Evolutionary conservation across 1,140 invertebrate species (phyloP).

Genomic region (Lepeophtheirus salmonis): DNA sequence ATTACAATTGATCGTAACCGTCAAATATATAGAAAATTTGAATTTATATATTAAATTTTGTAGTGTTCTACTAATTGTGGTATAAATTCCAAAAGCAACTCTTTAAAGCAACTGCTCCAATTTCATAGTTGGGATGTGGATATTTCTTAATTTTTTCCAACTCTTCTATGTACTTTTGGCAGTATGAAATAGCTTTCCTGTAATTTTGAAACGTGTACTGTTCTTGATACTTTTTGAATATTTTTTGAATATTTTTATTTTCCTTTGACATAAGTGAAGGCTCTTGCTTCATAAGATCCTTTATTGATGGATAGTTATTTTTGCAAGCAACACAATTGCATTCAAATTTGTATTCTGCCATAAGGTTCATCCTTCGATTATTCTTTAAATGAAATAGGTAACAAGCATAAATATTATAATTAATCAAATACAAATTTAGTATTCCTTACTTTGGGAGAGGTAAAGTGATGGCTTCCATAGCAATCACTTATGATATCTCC

Average conservation of each 20-base stretch:
- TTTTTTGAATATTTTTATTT: neutral
- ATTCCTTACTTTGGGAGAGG: no score
- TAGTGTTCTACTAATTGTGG: no score
- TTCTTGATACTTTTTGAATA: neutral
- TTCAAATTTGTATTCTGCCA: neutral
- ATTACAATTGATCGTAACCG: no score
- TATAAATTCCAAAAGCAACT: neutral
- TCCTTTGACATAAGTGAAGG: neutral
- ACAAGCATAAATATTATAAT: no score
- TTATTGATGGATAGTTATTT: neutral
- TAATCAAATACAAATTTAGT: no score
- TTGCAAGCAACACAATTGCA: neutral
- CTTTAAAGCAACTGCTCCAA: neutral
- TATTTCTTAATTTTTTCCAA: neutral
- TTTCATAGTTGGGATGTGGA: neutral
- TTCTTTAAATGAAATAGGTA: no score
- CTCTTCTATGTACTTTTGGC: neutral
- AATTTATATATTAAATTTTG: no score
- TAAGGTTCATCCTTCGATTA: neutral
- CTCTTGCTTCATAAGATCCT: neutral
- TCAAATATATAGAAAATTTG: no score
- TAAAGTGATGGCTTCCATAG: neutral
- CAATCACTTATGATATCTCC: neutral
- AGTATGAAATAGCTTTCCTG: neutral
- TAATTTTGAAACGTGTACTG: neutral